phyloP scores from a whole-genome alignment of 2,888 invertebrate genomes.

The Polyommatus iphigenia region DNA sequence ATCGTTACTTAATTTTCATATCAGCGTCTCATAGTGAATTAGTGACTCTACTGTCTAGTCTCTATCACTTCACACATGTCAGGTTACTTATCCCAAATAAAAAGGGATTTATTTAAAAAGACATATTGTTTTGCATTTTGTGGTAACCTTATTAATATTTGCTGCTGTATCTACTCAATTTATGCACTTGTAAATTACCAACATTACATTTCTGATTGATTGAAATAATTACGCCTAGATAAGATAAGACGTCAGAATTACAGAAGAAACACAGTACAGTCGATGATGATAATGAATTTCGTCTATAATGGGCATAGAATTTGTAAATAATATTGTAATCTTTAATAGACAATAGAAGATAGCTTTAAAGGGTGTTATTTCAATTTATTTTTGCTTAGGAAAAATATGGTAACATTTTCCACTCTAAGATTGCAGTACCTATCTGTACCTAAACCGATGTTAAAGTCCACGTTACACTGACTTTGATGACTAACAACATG shows the following conservation, averaged over 20 bases:
- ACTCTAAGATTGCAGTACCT: neutral
- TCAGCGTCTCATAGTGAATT: neutral
- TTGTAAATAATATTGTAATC: neutral
- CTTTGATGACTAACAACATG: conserved; percentile 7
- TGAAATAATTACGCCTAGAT: neutral
- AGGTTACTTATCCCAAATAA: no score
- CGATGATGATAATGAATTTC: neutral
- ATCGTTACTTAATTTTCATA: neutral
- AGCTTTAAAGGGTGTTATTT: neutral
- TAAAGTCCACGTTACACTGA: neutral
- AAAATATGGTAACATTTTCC: no score
- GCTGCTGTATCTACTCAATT: neutral
- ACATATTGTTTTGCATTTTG: neutral
- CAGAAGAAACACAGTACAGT: neutral
- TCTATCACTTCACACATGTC: no score
- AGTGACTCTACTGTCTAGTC: neutral
- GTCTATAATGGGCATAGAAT: neutral
- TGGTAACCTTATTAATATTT: neutral
- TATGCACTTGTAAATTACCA: neutral
- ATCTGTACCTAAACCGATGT: neutral
- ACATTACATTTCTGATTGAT: conserved; percentile 5
- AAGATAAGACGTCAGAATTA: neutral
- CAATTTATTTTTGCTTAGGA: no score
- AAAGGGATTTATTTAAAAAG: neutral
- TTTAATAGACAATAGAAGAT: neutral